Conservation (phyloP, 2,888 invertebrate genomes). For the Dexiosoma caninum region DNA sequence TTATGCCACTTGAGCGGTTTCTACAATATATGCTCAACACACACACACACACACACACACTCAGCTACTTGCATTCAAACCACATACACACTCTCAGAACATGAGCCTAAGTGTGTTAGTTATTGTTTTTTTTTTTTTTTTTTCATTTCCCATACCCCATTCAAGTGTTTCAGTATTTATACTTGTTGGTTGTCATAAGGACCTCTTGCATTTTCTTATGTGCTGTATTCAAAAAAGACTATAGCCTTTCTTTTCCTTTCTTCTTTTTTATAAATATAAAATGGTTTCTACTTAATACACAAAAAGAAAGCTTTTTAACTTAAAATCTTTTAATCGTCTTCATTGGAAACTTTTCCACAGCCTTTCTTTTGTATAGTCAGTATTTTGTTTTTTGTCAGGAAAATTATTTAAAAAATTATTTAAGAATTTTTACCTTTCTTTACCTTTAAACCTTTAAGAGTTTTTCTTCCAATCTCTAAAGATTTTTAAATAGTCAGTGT, state of each 20-base stretch:
- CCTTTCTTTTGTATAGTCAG: neutral
- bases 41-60: neutral
- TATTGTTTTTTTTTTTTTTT: slow-evolving; percentile 14
- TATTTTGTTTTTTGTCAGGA: neutral
- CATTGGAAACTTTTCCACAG: neutral
- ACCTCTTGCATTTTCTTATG: neutral
- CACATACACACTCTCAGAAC: neutral
- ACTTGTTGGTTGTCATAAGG: slow-evolving; percentile 45
- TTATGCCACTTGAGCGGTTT: slow-evolving; percentile 46
- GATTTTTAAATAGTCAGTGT: too few relatives aligned
- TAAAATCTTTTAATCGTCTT: neutral
- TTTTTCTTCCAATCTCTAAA: too few relatives aligned
- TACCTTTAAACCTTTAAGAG: too few relatives aligned
- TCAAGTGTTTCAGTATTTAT: slow-evolving; percentile 37
- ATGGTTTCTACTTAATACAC: neutral
- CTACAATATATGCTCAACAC: neutral
- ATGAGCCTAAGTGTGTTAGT: neutral
- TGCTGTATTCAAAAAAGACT: neutral
- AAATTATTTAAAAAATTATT: too few relatives aligned
- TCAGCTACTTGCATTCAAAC: neutral
- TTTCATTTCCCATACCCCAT: neutral
- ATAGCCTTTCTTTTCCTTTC: neutral
- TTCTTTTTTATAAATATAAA: neutral
- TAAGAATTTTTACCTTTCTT: too few relatives aligned
- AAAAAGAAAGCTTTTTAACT: neutral